A percentile compares a stretch with the other conserved stretches of the same genome.
phyloP scores from a whole-genome alignment of 1,140 invertebrate species.

The Glomeris maerens region DNA sequence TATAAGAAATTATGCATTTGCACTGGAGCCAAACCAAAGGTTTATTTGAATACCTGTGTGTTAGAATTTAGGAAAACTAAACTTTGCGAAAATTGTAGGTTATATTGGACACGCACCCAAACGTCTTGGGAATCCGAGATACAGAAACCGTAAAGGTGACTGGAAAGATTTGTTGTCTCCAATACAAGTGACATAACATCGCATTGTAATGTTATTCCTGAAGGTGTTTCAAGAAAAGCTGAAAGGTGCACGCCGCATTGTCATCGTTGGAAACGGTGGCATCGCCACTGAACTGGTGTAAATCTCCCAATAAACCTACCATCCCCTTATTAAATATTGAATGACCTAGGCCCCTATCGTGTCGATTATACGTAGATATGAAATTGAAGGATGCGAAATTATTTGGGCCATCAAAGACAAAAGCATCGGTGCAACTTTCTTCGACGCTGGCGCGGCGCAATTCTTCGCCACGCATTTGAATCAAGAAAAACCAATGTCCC shows the following conservation, averaged over 20 bases:
- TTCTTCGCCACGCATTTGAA: conserved; percentile 56
- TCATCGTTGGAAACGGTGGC: conserved; percentile 90
- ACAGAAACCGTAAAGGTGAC: conserved; percentile 68
- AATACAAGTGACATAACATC: neutral
- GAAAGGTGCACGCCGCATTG: conserved; percentile 47
- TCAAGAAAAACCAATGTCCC: conserved; percentile 22
- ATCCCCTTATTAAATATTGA: conserved; percentile 9
- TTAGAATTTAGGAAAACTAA: neutral
- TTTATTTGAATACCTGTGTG: conserved; percentile 43
- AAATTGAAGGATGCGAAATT: conserved; percentile 66
- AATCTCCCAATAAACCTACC: conserved; percentile 15
- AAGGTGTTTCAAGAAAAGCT: conserved; percentile 58
- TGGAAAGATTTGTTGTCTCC: neutral
- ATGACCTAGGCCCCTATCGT: conserved; percentile 10
- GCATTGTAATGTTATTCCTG: conserved; percentile 8
- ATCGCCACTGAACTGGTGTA: conserved; percentile 88
- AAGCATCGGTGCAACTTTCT: conserved; percentile 80
- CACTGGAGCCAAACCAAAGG: conserved; percentile 67
- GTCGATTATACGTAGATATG: conserved; percentile 38
- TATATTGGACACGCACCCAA: conserved; percentile 38
- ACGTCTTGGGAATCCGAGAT: conserved; percentile 78
- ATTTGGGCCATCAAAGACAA: conserved; percentile 89
- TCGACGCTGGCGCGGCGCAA: conserved; percentile 88
- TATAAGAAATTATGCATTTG: conserved; percentile 83
- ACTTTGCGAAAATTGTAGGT: conserved; percentile 18